Conservation (phyloP, 35 echinoderm and acorn worm species). For the Anneissia japonica region DNA sequence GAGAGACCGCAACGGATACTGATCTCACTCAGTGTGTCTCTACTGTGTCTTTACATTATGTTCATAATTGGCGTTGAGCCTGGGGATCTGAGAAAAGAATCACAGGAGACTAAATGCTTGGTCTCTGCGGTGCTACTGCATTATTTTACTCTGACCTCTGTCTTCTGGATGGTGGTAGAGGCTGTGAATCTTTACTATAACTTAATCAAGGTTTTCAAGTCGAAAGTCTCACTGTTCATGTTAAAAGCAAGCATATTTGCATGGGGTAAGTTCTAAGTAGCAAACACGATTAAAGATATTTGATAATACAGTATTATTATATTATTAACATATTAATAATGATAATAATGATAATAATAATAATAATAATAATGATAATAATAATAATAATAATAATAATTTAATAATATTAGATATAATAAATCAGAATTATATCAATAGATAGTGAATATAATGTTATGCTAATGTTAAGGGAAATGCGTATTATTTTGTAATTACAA, state of each 20-base stretch:
- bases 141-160: constrained; percentile 65
- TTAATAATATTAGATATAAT: too few species aligned
- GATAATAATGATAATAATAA: too few species aligned
- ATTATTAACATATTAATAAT: too few species aligned
- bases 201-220: constrained; percentile 69
- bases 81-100: background rate
- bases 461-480: too few species aligned
- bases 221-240: constrained; percentile 55
- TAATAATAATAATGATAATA: too few species aligned
- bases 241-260: constrained; percentile 68
- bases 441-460: too few species aligned
- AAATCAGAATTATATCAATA: too few species aligned
- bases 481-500: too few species aligned
- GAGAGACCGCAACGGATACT: constrained; percentile 3
- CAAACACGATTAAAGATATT: too few species aligned
- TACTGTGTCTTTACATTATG: background rate
- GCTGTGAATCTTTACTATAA: constrained; percentile 76
- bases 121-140: constrained; percentile 59
- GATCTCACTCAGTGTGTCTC: background rate
- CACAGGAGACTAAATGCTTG: constrained; percentile 9
- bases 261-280: constrained; percentile 80
- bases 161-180: constrained; percentile 88
- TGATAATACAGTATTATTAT: too few species aligned
- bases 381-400: too few species aligned
- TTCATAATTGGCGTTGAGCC: constrained; percentile 5